Evolutionary conservation across 2,113 vertebrate genomes (phyloP), one percentile per base, ranked within the genome.

Genomic region (Heterochromis multidens): DNA sequence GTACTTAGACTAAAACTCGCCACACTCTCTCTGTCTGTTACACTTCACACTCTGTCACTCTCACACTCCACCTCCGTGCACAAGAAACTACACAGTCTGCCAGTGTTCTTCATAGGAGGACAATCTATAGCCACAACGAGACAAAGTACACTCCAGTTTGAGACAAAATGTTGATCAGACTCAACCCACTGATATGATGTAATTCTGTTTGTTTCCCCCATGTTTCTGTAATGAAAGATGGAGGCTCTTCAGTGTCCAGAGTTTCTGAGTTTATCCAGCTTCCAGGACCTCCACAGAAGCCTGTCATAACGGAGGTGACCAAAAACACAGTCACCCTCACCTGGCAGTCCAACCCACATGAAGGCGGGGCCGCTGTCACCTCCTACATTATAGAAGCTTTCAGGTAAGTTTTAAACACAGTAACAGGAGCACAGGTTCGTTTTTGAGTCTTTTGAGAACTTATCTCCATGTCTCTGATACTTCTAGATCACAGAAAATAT

Each of bases 331-430:
- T 99, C 62, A 98, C 98, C 17, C 95, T 99, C 88, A 97, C 95
- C 74, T 99, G 98, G 98, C 97, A 97, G 93, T 96, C 96, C 67
- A 97, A 93, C 5, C 90, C 94, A 2, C 95, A 97, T 23, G 94
- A 95, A 0, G 90, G 95, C 8, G 96, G 95, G 0, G 91, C 95
- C 0, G 80, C 94, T 0, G 96, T 96, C 83, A 97, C 96, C 35
- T 97, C 97, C 12, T 99, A 99, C 87, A 86, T 99, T 8, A 97
- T 99, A 23, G 98, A 99, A 91, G 98, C 98, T 31, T 99, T 99
- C 96, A 99, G 98, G 98, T 99, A 31, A 7, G 23, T 63, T 60
- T 57, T 78, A 21, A 63, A 62, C 16, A 43, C 56, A 27, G 23
- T 59, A 49, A 58, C n/a, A 43, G 63, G 7, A 43, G n/a, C n/a